Percentiles rank a stretch among this genome's conserved stretches.
Evolutionary conservation across 2,888 invertebrate species (phyloP).

Genomic region (Brachypalpus laphriformis): DNA sequence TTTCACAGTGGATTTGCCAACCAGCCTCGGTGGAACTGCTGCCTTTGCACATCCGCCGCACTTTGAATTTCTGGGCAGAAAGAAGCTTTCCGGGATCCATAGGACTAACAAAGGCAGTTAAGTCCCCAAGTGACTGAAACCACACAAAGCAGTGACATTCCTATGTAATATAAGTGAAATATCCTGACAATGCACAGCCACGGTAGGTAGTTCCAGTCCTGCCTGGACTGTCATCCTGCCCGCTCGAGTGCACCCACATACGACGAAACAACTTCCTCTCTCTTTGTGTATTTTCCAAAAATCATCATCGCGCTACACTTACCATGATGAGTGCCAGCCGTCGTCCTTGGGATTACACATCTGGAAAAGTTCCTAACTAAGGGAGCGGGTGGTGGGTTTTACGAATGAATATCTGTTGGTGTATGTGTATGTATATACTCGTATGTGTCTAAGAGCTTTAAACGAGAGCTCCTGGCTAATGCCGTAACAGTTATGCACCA

Average conservation of each 20-base stretch:
- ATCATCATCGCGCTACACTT: slow-evolving; percentile 66
- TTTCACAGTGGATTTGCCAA: slow-evolving; percentile 56
- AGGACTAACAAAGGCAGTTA: slow-evolving; percentile 45
- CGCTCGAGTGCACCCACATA: slow-evolving; percentile 44
- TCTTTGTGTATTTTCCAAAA: slow-evolving; percentile 47
- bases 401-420: neutral
- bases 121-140: slow-evolving; percentile 66
- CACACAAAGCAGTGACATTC: slow-evolving; percentile 59
- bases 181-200: slow-evolving; percentile 44
- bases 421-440: neutral
- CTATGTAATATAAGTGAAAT: slow-evolving; percentile 63
- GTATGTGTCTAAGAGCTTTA: slow-evolving; percentile 4
- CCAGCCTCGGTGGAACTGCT: neutral
- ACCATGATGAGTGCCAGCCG: slow-evolving; percentile 65
- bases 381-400: neutral
- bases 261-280: slow-evolving; percentile 55
- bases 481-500: slow-evolving; percentile 67
- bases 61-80: slow-evolving; percentile 8
- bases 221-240: slow-evolving; percentile 51
- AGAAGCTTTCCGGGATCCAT: slow-evolving; percentile 1
- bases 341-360: slow-evolving; percentile 67
- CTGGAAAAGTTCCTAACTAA: slow-evolving; percentile 51
- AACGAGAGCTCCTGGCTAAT: slow-evolving; percentile 34
- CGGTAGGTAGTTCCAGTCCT: slow-evolving; percentile 36
- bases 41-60: slow-evolving; percentile 4